phyloP scores from a whole-genome alignment of 2,888 invertebrate species.

The Meganola albula region DNA sequence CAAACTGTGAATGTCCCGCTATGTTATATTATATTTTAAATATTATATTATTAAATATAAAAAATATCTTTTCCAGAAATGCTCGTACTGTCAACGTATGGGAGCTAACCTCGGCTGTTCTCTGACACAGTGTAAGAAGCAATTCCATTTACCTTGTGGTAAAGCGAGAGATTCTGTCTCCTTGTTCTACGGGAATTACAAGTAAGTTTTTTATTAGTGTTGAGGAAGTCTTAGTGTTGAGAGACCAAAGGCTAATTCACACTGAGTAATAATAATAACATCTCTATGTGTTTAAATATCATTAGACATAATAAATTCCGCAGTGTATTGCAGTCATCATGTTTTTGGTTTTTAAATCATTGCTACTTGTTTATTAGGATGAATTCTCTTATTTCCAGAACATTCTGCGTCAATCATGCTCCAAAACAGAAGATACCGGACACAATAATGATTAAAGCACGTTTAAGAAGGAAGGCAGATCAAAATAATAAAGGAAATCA shows the following conservation, averaged over 20 bases:
- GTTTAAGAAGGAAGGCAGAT: conserved; percentile 26
- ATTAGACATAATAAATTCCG: no score
- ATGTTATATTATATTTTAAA: no score
- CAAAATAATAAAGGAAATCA: conserved; percentile 17
- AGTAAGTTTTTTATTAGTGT: no score
- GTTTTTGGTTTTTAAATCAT: no score
- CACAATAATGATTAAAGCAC: conserved; percentile 45
- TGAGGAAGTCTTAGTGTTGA: no score
- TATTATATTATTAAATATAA: no score
- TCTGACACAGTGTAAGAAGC: conserved; percentile 78
- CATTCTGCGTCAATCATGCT: conserved; percentile 80
- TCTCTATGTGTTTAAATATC: no score
- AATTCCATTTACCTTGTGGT: conserved; percentile 88
- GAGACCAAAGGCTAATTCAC: no score
- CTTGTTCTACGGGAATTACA: conserved; percentile 80
- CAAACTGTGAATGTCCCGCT: no score
- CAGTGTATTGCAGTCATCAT: no score
- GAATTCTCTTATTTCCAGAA: conserved; percentile 69
- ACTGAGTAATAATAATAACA: no score
- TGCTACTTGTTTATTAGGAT: no score
- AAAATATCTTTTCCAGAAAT: conserved; percentile 79
- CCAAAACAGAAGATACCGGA: conserved; percentile 68
- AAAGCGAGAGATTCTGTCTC: conserved; percentile 79
- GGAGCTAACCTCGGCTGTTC: conserved; percentile 87
- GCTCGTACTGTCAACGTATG: conserved; percentile 80